Evolutionary conservation across 2,797 vertebrate genomes (phyloP).

Genomic region (Emys orbicularis): DNA sequence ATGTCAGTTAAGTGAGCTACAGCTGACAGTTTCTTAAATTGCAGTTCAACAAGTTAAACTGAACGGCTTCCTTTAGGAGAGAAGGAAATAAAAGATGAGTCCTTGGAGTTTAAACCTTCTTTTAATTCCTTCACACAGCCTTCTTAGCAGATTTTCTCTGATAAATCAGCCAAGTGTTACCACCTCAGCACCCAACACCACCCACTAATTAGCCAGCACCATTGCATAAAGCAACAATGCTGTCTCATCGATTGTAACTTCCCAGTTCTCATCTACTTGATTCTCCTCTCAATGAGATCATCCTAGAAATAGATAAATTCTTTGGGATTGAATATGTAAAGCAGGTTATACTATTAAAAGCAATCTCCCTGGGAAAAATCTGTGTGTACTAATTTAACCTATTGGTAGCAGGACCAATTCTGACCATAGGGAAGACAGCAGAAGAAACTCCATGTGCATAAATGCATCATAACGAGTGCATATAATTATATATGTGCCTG

Average conservation of each 20-base stretch:
- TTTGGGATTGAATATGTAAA: not conserved
- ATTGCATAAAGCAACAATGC: not conserved
- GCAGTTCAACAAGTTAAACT: not conserved
- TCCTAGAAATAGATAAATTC: not conserved
- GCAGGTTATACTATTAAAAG: not conserved
- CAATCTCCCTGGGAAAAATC: not conserved
- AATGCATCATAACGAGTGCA: rapidly evolving
- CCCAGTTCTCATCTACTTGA: not conserved
- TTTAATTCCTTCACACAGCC: not conserved
- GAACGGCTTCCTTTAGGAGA: not conserved
- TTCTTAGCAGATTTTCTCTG: not conserved
- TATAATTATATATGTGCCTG: rapidly evolving
- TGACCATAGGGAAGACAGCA: not conserved
- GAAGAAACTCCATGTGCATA: not conserved
- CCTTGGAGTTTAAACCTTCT: not conserved
- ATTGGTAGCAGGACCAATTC: not conserved
- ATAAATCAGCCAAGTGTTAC: not conserved
- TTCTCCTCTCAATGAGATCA: not conserved
- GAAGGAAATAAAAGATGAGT: not conserved
- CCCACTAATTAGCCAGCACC: not conserved
- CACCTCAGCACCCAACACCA: not conserved
- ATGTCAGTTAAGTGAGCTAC: not conserved
- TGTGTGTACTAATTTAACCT: not conserved
- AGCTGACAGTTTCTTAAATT: not conserved
- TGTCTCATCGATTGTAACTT: not conserved